Base-by-base conservation (phyloP, 2,113 vertebrate species). In the Struthio camelus region DNA sequence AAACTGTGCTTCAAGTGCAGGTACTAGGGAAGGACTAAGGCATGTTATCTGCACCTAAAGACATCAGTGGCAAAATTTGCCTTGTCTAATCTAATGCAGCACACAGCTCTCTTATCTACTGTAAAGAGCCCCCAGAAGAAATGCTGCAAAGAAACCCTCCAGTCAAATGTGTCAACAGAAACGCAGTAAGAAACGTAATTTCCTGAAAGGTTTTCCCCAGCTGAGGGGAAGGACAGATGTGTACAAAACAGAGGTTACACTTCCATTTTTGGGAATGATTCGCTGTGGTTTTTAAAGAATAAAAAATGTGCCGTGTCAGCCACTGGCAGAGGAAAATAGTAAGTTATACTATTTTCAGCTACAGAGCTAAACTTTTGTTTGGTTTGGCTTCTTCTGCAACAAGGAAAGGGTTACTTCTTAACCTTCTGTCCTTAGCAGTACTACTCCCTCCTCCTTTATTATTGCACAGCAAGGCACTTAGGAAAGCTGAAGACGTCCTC, bases 181-280 rank as follows among this genome's bases (percentile, higher is more conserved):
- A 94, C 7, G 58, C 75, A 77, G 89, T 81, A 83, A 85, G 71
- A 85, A 89, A 27, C 10, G 20, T 24, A 19, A 28, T 36, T 73
- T 28, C 36, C 28, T 53, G 70, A 53, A 87, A 94, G 75, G 91
- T 64, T 95, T 96, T 80, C 87, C 72, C 54, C 50, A 64, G 54
- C 80, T 85, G 75, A 89, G 67, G 28, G 40, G 34, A 96, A 91
- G 66, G 94, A 80, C 79, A 91, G 67, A 73, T 89, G 81, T 30
- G 54, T 62, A 77, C 80, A 95, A 96, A 85, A 54, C 58, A 95
- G 93, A 95, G 95, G 75, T 96, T 97, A 80, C 38, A 6, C 85
- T 93, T 94, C 96, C 93, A 93, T 94, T 96, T 97, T 96, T 95
- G 93, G 95, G 79, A 91, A 95, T 87, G 81, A 69, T n/a, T 95